Evolutionary conservation across 2,113 vertebrate genomes (phyloP), one percentile per base, ranked within the genome.

Genomic region (Channa argus): DNA sequence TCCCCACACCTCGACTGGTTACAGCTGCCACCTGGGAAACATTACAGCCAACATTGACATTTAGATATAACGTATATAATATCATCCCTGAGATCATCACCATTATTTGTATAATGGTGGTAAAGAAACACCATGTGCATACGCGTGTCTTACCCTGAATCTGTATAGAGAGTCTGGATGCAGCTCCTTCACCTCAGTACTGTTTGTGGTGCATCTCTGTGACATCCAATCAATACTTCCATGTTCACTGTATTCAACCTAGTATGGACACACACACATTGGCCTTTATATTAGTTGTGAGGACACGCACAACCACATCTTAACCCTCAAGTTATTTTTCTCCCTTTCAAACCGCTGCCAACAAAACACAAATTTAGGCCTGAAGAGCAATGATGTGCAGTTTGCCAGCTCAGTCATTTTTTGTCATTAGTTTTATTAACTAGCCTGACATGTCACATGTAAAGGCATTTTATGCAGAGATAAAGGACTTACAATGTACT

Each of bases 1-100:
- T 98, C 38, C 97, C 97, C 11, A 97, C 93, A 3, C 97, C 97
- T 74, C 96, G 94, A 84, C 97, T 96, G 46, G 97, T 99, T 52
- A 98, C 97, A 0, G 97, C 97, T 65, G 97, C 96, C 90, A 98
- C 97, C 98, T 99, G 93, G 10, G 6, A 12, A 46, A 12, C 37
- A 5, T 3, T 4, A 47, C 5, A 67, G 5, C 6, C 1, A 11
- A 39, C 13, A 3, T 13, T 3, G 8, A 11, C 5, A n/a, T 37
- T 15, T 9, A 13, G 14, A 51, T 7, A 55, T 0, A 0, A 1
- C 34, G 3, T 2, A 12, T 5, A 33, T 1, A 9, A 45, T 24
- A 24, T 24, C 24, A 24, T 24, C 24, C 24, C 24, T 24, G 24
- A 24, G 24, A 1, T 24, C 24, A 24, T 24, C 24, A 24, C 24